These are phyloP conservation scores for Peribatodes rhomboidaria DNA, from an alignment of 2,888 invertebrate species.

Conservation along the genomic window DNA sequence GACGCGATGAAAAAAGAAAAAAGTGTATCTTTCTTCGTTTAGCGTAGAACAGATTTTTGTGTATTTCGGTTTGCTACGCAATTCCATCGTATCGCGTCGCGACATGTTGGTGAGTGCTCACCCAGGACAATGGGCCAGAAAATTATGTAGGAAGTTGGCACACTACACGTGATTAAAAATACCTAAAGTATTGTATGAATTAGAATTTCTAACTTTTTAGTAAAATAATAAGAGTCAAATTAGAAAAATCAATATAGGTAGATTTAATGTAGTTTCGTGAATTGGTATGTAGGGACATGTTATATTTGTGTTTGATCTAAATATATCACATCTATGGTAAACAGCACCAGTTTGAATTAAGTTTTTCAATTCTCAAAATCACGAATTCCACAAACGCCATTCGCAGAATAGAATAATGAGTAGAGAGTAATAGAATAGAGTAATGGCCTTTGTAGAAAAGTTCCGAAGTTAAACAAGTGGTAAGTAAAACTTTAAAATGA, in stretches of 20 bases:
- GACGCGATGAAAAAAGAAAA: conserved; percentile 1
- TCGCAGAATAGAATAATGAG: too few relatives aligned
- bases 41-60: not conserved
- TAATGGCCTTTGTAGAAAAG: not conserved
- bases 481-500: not conserved
- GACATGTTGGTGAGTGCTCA: not conserved
- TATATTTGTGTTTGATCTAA: not conserved
- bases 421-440: too few relatives aligned
- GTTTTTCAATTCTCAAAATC: not conserved
- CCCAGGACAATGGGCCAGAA: not conserved
- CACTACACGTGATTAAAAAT: not conserved
- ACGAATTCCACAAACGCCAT: too few relatives aligned
- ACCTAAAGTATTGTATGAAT: not conserved
- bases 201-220: not conserved
- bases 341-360: not conserved
- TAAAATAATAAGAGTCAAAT: not conserved
- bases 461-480: not conserved
- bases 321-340: not conserved
- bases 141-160: conserved; percentile 2
- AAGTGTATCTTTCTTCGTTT: too few relatives aligned
- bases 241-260: not conserved
- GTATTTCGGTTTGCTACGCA: not conserved
- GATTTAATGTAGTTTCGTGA: not conserved
- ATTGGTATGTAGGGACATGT: not conserved
- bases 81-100: not conserved